Conservation (phyloP, 1,140 invertebrate species). For the Cydia strobilella region DNA sequence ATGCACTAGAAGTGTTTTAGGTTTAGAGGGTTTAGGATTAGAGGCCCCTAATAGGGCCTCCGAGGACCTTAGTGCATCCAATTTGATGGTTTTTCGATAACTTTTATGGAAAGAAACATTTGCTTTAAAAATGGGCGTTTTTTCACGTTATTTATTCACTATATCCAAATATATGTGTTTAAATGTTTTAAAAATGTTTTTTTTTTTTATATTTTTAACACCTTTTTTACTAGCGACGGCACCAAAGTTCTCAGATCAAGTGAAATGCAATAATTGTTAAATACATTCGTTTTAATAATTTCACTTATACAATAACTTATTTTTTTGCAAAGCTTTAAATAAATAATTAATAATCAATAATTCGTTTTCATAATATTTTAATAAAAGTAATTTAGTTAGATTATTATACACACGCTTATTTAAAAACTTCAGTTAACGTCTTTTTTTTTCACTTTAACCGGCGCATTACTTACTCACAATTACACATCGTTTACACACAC, state of each 20-base stretch:
- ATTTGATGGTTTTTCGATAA: conserved; percentile 57
- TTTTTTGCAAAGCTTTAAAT: not conserved
- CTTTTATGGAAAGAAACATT: not conserved
- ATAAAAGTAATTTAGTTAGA: not conserved
- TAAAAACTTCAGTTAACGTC: not conserved
- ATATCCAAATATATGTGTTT: not conserved
- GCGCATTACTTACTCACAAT: not conserved
- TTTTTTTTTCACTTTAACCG: not conserved
- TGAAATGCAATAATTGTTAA: not conserved
- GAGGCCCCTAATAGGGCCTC: conserved; percentile 62
- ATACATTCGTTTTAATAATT: not conserved
- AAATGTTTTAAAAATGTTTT: not conserved
- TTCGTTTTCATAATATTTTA: not conserved
- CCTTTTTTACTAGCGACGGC: not conserved
- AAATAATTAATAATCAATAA: no score
- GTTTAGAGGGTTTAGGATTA: conserved; percentile 32
- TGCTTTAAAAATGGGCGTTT: not conserved
- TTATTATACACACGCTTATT: not conserved
- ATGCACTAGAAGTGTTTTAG: conserved; percentile 63
- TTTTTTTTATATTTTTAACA: not conserved
- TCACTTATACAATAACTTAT: not conserved
- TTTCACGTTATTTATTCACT: not conserved
- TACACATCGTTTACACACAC: not conserved
- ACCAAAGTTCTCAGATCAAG: no score
- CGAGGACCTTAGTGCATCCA: conserved; percentile 55